Conservation (phyloP, 2,797 vertebrate species). For the Sarcoramphus papa region DNA sequence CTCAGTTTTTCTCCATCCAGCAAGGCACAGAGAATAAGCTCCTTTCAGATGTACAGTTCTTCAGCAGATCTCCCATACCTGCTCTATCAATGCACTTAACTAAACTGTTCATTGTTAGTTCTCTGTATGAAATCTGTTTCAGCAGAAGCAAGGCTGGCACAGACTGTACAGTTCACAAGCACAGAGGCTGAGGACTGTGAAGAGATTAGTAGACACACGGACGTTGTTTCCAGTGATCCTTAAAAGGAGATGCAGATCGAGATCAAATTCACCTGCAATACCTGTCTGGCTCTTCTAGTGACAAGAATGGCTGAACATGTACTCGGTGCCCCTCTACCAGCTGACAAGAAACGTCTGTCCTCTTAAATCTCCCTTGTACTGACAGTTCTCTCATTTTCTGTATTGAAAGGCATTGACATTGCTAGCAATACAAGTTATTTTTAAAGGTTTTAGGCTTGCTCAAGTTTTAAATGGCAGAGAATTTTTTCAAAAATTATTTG, state of each 20-base stretch:
- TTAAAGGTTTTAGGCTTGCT: background rate
- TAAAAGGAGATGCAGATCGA: background rate
- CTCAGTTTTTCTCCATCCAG: background rate
- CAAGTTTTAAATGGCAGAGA: background rate
- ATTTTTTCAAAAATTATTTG: background rate
- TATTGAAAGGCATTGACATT: background rate
- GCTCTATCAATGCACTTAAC: background rate
- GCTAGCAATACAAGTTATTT: background rate
- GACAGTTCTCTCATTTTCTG: background rate
- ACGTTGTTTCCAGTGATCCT: background rate
- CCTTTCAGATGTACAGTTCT: background rate
- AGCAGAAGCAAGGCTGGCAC: background rate
- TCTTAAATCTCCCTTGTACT: background rate
- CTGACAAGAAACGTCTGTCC: background rate
- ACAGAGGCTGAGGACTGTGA: background rate
- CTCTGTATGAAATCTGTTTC: background rate
- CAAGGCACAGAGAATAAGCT: background rate
- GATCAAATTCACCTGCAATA: background rate
- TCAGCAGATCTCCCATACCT: background rate
- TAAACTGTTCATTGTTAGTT: background rate
- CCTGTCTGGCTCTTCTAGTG: background rate
- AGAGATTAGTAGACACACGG: accelerated
- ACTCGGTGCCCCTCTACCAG: background rate
- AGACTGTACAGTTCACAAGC: background rate
- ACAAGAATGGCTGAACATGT: background rate